Evolutionary conservation across 2,888 invertebrate species (phyloP).

Genomic region (Epinotia brunnichana): DNA sequence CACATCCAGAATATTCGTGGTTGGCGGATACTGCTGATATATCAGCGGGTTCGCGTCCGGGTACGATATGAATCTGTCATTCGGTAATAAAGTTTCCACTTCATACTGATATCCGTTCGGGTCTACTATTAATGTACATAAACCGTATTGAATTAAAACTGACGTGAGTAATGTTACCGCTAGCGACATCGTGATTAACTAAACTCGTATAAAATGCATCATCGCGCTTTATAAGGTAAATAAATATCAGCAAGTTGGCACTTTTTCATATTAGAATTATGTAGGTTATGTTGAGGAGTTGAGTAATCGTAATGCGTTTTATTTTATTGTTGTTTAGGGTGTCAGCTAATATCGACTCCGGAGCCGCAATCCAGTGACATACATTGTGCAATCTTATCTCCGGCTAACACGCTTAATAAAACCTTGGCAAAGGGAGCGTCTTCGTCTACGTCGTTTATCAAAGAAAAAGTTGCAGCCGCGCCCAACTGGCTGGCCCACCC

Average conservation of each 20-base stretch:
- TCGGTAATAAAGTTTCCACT: constrained; percentile 52
- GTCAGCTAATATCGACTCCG: constrained; percentile 78
- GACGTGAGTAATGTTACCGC: constrained; percentile 52
- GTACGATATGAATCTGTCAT: constrained; percentile 40
- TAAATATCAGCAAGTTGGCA: constrained; percentile 57
- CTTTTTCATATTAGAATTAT: constrained; percentile 50
- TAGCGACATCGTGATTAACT: constrained; percentile 58
- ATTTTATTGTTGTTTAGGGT: constrained; percentile 61
- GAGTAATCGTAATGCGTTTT: constrained; percentile 56
- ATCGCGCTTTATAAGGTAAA: constrained; percentile 42
- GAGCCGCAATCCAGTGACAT: constrained; percentile 78
- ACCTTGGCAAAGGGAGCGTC: constrained; percentile 71
- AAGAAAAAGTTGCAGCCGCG: constrained; percentile 71
- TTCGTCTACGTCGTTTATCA: constrained; percentile 74
- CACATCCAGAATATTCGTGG: constrained; percentile 29
- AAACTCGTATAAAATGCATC: constrained; percentile 47
- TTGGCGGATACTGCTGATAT: constrained; percentile 31
- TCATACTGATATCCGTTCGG: constrained; percentile 54
- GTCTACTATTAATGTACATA: constrained; percentile 38
- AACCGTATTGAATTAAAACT: constrained; percentile 46
- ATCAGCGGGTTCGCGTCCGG: constrained; percentile 37
- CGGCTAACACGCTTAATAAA: constrained; percentile 72
- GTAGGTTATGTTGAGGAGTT: constrained; percentile 54
- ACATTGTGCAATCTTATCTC: constrained; percentile 77
- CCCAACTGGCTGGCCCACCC: constrained; percentile 73